Percentiles rank a stretch among this genome's conserved stretches.
phyloP scores from a whole-genome alignment of 2,888 invertebrate genomes.

The Invenusta paracnida region DNA sequence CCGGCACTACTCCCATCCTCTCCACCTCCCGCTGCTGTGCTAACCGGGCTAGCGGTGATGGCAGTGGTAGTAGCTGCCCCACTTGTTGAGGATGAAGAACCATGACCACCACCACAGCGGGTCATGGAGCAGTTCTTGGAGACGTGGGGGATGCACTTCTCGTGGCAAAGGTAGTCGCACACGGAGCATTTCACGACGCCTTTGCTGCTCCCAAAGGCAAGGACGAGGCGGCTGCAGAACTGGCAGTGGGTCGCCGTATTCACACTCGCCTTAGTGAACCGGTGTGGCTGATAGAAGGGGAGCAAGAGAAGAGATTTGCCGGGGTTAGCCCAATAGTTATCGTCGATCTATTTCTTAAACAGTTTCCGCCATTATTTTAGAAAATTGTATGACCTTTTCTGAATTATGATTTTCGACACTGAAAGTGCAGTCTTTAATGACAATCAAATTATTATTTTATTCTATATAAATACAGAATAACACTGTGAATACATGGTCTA shows the following conservation, averaged over 20 bases:
- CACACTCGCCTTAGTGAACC: background rate
- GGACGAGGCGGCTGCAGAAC: slow-evolving; percentile 26
- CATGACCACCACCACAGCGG: background rate
- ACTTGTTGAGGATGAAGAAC: background rate
- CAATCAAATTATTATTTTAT: too few species aligned
- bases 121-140: slow-evolving; percentile 66
- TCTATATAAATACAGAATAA: too few species aligned
- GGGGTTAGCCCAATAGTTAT: too few species aligned
- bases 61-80: background rate
- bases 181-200: slow-evolving; percentile 69
- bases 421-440: too few species aligned
- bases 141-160: slow-evolving; percentile 81
- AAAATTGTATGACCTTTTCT: too few species aligned
- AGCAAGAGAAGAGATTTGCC: background rate
- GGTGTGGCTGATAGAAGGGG: background rate
- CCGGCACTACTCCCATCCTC: too few species aligned
- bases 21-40: background rate
- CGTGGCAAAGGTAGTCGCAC: slow-evolving; percentile 89
- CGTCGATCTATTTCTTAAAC: too few species aligned
- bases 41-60: background rate
- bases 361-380: too few species aligned
- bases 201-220: background rate
- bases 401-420: too few species aligned
- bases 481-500: too few species aligned
- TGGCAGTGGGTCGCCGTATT: slow-evolving; percentile 24